Conservation (phyloP, 2,797 vertebrate species). For the Pampus argenteus region DNA sequence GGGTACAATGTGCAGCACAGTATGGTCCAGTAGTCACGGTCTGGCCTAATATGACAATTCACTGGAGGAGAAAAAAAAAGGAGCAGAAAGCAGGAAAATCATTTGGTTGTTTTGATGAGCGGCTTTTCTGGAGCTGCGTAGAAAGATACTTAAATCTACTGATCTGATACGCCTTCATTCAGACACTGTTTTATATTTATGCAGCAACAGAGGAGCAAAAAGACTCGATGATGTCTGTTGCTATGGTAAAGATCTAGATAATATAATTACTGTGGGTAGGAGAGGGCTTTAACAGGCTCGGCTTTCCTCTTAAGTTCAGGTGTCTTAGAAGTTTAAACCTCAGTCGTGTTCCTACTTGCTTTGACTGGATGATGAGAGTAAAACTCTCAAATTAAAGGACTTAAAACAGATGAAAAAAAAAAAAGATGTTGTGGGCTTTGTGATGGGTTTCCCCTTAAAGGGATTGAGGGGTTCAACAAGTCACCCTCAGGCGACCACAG, state of each 20-base stretch:
- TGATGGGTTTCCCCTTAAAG: conserved; percentile 46
- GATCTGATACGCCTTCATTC: conserved; percentile 43
- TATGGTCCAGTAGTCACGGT: conserved; percentile 46
- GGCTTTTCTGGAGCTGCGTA: conserved; percentile 20
- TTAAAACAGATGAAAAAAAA: conserved; percentile 57
- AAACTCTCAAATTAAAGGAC: conserved; percentile 70
- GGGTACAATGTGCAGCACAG: conserved; percentile 44
- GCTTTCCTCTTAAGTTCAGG: conserved; percentile 27
- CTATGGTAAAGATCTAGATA: conserved; percentile 39
- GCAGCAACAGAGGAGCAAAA: neutral
- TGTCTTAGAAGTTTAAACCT: conserved; percentile 46
- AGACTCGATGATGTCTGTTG: conserved; percentile 38
- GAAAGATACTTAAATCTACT: conserved; percentile 13
- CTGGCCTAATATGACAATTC: conserved; percentile 64
- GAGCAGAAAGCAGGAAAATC: conserved; percentile 40
- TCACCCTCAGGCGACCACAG: conserved; percentile 37
- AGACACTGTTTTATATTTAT: conserved; percentile 21
- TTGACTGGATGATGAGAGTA: conserved; percentile 31
- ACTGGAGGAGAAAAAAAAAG: conserved; percentile 63
- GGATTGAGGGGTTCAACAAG: conserved; percentile 35
- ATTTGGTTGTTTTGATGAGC: conserved; percentile 43
- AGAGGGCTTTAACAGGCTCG: conserved; percentile 42
- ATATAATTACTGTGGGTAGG: conserved; percentile 56
- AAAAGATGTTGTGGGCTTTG: conserved; percentile 16
- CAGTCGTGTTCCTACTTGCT: conserved; percentile 47